Base-by-base conservation (phyloP, 2,113 vertebrate species). In the Tauraco erythrolophus region DNA sequence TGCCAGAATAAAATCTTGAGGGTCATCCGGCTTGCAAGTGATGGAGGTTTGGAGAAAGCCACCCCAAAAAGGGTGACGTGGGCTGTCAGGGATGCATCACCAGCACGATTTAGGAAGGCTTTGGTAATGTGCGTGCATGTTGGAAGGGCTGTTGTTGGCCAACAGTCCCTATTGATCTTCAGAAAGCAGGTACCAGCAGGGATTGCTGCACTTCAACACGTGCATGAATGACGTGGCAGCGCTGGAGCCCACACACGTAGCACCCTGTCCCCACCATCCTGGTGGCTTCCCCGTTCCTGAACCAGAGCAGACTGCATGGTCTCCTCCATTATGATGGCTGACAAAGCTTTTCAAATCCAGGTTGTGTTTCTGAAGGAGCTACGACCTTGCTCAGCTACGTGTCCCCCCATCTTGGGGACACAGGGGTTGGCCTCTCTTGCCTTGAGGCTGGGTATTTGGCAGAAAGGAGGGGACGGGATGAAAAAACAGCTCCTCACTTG, bases 141-240 rank as follows among this genome's bases (percentile, higher is more conserved):
- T 91, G 84, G 66, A 76, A 79, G 45, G 24, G 54, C 15, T 77
- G 41, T 24, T 4, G 0, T 31, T 68, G 69, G 27, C 48, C 83
- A 50, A 7, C 1, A 0, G 33, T 33, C 74, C 22, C 41, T 35
- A 6, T 33, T 58, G 24, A 41, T 31, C 21, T 27, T 46, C 58
- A 54, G 50, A 23, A 75, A 45, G 37, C n/a, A 61, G 46, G 24
- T 53, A 18, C 33, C 53, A 65, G 37, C n/a, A 65, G n/a, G 50
- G 27, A 39, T 41, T 14, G 17, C 57, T 80, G 24, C 66, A 35
- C 43, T 71, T 48, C 41, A 71, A 11, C 14, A 22, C 5, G 9
- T 7, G 19, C 14, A 4, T 11, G 45, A 53, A 10, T 1, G 1
- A 39, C 1, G 1, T 24, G 45, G 19, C 54, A 24, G 18, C 1